Conservation (phyloP, 2,113 vertebrate species). For the Furnarius figulus region DNA sequence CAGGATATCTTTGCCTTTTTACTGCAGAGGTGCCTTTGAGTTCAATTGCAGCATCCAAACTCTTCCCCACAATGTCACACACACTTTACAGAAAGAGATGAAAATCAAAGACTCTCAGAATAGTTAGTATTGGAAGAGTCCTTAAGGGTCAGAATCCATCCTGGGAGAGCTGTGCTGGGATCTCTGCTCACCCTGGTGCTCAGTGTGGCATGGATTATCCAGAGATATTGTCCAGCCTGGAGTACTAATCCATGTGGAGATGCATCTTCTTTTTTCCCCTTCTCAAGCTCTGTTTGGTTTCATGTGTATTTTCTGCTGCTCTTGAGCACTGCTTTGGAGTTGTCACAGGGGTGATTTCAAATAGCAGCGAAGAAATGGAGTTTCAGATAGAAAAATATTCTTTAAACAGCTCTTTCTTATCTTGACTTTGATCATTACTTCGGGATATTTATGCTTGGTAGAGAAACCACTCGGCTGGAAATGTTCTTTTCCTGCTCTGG, state of each 20-base stretch:
- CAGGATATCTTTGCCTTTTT: background rate
- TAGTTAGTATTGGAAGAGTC: background rate
- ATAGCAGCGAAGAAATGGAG: background rate
- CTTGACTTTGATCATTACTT: background rate
- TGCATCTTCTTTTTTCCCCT: background rate
- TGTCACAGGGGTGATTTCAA: background rate
- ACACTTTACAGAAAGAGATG: rapidly evolving
- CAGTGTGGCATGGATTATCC: background rate
- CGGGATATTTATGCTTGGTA: background rate
- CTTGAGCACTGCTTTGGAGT: background rate
- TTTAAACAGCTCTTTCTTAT: background rate
- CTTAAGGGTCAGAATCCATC: background rate
- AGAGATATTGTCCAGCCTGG: background rate
- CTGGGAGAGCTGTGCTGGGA: background rate
- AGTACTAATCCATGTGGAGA: background rate
- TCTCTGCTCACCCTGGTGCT: background rate
- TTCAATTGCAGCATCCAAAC: background rate
- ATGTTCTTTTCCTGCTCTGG: background rate
- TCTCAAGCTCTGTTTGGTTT: background rate
- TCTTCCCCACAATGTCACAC: rapidly evolving
- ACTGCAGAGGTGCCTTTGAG: background rate
- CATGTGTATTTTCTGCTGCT: background rate
- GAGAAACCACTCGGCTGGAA: background rate
- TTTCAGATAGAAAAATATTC: background rate
- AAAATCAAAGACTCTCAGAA: background rate